phyloP scores from a whole-genome alignment of 2,113 vertebrate genomes.

The Antigone vipio region DNA sequence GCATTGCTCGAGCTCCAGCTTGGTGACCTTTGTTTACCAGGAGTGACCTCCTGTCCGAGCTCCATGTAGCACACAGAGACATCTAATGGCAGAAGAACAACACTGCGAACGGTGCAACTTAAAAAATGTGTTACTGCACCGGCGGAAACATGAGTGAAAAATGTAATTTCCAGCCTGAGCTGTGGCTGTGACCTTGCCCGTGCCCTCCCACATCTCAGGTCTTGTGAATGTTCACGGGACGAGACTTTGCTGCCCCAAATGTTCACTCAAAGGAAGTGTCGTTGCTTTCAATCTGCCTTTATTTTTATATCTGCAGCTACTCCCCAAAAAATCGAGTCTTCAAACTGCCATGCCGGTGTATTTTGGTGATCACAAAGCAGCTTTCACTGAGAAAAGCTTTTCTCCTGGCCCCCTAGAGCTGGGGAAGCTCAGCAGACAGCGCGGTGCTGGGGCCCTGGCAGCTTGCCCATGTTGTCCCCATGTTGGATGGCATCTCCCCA shows the following conservation, averaged over 20 bases:
- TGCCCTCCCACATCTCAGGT: not conserved
- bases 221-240: not conserved
- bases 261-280: accelerated
- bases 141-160: accelerated
- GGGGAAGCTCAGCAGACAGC: not conserved
- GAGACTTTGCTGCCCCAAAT: not conserved
- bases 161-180: not conserved
- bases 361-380: not conserved
- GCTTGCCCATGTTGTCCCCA: not conserved
- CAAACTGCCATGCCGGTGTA: not conserved
- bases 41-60: not conserved
- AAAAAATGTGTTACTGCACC: accelerated
- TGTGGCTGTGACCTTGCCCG: not conserved
- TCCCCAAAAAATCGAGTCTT: not conserved
- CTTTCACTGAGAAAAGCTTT: not conserved
- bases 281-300: not conserved
- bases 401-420: not conserved
- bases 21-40: not conserved
- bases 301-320: not conserved
- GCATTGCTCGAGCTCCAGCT: not conserved
- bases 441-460: not conserved
- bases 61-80: not conserved
- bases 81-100: conserved; percentile 36
- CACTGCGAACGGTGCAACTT: not conserved
- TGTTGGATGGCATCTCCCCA: not conserved